These are phyloP conservation scores for Myiotriccus ornatus DNA, from an alignment of 2,797 vertebrate species.

Conservation along the genomic window DNA sequence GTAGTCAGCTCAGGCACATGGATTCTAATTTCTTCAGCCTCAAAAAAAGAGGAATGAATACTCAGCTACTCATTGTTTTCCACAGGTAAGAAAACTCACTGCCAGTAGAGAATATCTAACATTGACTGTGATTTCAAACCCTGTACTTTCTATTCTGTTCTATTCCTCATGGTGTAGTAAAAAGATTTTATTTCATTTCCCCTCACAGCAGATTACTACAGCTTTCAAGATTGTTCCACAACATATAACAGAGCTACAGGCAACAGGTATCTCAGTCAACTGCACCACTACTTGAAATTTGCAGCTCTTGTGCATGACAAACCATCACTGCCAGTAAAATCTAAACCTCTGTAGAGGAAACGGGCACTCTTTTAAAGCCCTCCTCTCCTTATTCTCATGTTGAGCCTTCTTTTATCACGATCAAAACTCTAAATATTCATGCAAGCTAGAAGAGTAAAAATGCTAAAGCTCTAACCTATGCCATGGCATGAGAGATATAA, in stretches of 20 bases:
- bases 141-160: not conserved
- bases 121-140: not conserved
- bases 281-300: not conserved
- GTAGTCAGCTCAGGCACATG: not conserved
- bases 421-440: not conserved
- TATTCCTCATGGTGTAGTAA: not conserved
- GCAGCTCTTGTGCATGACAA: not conserved
- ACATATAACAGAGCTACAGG: not conserved
- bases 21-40: not conserved
- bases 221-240: not conserved
- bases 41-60: not conserved
- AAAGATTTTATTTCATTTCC: not conserved
- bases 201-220: not conserved
- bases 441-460: not conserved
- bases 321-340: not conserved
- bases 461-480: not conserved
- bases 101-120: not conserved
- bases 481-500: not conserved
- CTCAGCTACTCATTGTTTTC: not conserved
- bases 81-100: not conserved
- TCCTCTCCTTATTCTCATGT: not conserved
- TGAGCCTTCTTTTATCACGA: fast-evolving
- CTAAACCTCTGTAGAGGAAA: not conserved
- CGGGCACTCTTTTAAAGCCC: not conserved
- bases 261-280: not conserved